Evolutionary conservation across 2,797 vertebrate genomes (phyloP), one percentile per base, ranked within the genome.

Genomic region (Enteromius anoplus): DNA sequence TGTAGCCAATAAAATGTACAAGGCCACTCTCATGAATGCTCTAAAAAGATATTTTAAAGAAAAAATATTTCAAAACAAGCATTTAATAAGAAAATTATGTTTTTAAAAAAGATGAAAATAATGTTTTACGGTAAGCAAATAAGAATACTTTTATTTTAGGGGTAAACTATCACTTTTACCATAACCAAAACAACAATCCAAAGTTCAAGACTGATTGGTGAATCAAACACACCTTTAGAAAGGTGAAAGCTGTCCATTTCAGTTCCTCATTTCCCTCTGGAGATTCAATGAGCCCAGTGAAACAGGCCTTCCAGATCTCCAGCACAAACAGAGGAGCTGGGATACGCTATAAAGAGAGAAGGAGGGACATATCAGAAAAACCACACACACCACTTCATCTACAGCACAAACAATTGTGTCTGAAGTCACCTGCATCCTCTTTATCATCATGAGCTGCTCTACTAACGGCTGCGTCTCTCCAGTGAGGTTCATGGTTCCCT

Each of bases 171-270:
- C 19, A 5, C n/a, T 37, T 34, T 49, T 62, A n/a, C 10, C 26
- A 47, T 26, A 42, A 5, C 8, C 71, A 70, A 58, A 66, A 71
- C 66, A 11, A 66, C 17, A 47, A 51, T 1, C 4, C 17, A 42
- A 37, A 77, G 73, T 42, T 83, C 12, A 40, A 23, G 21, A 37
- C 58, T 40, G 78, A 80, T 23, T 29, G 60, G 34, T 66, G 15
- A 9, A 17, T n/a, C 34, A 10, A 7, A 29, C 86, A 58, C 82
- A 98, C 98, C 95, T 99, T 99, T 60, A 99, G 96, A 90, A 99
- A 99, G 4, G 97, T 99, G 91, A 99, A 99, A 0, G 98, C 98
- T 0, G 98, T 99, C 98, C 98, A 99, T 90, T 99, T 99, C 37
- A 99, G 96, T 92, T 99, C 98, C 88, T 98, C 97, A 0, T 96